Base-by-base conservation (phyloP, 2,113 vertebrate genomes). In the Pelecanus crispus region DNA sequence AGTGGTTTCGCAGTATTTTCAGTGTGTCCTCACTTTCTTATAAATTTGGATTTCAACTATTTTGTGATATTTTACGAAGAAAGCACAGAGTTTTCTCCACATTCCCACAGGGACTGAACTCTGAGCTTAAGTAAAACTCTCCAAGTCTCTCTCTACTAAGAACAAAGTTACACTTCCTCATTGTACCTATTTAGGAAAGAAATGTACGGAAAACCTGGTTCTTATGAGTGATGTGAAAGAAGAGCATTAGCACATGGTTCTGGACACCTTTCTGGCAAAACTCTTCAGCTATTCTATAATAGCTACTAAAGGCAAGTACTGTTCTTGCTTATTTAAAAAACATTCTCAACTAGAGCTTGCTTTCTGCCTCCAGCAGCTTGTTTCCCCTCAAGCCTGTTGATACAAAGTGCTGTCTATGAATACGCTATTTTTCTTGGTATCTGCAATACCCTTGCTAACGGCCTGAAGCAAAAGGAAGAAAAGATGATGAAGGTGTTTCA, bases 301-400 rank as follows among this genome's bases (percentile, higher is more conserved):
- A 81, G 29, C 59, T 67, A 44, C 40, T 84, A 70, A 85, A 94
- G 55, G 13, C 47, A 93, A 91, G 25, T 50, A 45, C 24, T 55
- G 11, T 44, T 81, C 58, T 52, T 91, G 75, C 81, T 74, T 86
- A 84, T 63, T 84, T 67, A 18, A 87, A 71, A 94, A 90, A 55
- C 49, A 83, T 59, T 78, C 72, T 81, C 71, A 70, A 36, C 59
- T 17, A 74, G 62, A 53, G 31, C 31, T 66, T 86, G 83, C 42
- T 86, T 94, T 89, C 65, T 94, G 67, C 80, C 86, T 93, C 56
- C 22, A 81, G 88, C 72, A 93, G 18, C 82, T 92, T 95, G 90
- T 78, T 86, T 70, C 55, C 85, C 92, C 88, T 82, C 63, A 83
- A 86, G 88, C 63, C 72, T 83, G 67, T 56, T 86, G 61, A 79